These are phyloP conservation scores for Julus scandinavius DNA, from an alignment of 2,888 invertebrate species.

Conservation along the genomic window DNA sequence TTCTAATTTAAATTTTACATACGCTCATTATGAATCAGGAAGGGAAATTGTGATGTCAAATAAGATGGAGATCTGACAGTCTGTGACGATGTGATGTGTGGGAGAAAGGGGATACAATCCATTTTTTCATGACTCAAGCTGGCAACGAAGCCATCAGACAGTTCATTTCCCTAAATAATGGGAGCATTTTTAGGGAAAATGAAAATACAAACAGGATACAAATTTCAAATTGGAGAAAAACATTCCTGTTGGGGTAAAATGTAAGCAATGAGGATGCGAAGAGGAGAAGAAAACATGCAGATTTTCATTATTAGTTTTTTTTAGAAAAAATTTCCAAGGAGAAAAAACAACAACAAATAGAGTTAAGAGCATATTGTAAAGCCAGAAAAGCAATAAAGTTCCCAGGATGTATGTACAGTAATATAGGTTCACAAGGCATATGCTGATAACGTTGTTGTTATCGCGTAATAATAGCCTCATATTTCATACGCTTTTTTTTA, in stretches of 20 bases:
- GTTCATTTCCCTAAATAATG: not conserved
- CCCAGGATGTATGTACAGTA: not conserved
- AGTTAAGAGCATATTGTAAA: not conserved
- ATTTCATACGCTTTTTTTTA: not conserved
- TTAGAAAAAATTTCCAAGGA: not conserved
- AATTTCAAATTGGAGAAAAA: not conserved
- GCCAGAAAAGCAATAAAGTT: constrained; percentile 27
- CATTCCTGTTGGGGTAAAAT: too few species aligned
- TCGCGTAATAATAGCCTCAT: constrained; percentile 29
- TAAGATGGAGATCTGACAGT: too few species aligned
- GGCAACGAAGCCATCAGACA: not conserved
- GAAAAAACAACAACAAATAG: not conserved
- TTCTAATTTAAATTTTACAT: too few species aligned
- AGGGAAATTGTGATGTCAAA: too few species aligned
- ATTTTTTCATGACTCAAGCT: too few species aligned
- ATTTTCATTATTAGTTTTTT: not conserved
- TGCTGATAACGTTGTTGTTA: constrained; percentile 34
- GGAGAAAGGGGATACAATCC: too few species aligned
- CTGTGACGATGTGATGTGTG: too few species aligned
- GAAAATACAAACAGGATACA: not conserved
- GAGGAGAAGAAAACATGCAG: not conserved
- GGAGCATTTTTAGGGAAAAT: not conserved
- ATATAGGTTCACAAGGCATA: constrained; percentile 19
- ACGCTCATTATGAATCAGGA: too few species aligned
- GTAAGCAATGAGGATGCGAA: not conserved